These are phyloP conservation scores for Tigriopus japonicus DNA, from an alignment of 1,140 invertebrate species.

Conservation along the genomic window DNA sequence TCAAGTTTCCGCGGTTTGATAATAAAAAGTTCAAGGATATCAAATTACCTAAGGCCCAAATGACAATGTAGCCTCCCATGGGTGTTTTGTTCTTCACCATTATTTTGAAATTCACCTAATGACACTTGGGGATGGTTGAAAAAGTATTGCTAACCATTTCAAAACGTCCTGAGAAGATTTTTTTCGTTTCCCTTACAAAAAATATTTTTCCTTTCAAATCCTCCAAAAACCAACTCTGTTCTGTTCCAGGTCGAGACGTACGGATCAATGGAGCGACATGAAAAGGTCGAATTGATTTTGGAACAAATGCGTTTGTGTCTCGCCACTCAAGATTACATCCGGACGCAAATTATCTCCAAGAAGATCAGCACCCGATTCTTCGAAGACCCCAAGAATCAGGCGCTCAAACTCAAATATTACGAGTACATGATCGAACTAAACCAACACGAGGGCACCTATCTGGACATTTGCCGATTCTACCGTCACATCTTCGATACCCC, in stretches of 20 bases:
- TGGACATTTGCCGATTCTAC: slow-evolving; percentile 83
- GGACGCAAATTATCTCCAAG: slow-evolving; percentile 96
- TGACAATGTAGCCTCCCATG: too few species aligned
- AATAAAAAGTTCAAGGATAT: too few species aligned
- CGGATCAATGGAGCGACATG: slow-evolving; percentile 93
- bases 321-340: slow-evolving; percentile 85
- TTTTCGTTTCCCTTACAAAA: too few species aligned
- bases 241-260: slow-evolving; percentile 95
- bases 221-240: too few species aligned
- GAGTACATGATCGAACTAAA: slow-evolving; percentile 90
- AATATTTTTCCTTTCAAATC: too few species aligned
- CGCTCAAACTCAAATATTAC: slow-evolving; percentile 83
- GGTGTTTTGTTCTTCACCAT: too few species aligned
- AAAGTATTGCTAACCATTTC: too few species aligned
- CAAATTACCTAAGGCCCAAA: too few species aligned
- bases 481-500: slow-evolving; percentile 62
- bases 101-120: too few species aligned
- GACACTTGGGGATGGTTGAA: too few species aligned
- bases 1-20: too few species aligned
- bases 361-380: slow-evolving; percentile 69
- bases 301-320: slow-evolving; percentile 97
- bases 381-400: slow-evolving; percentile 41
- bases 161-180: too few species aligned
- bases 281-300: slow-evolving; percentile 92
- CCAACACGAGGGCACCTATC: slow-evolving; percentile 75